Percentiles rank a stretch among this genome's conserved stretches.
phyloP scores from a whole-genome alignment of 2,797 vertebrate species.

The Thamnophis elegans region DNA sequence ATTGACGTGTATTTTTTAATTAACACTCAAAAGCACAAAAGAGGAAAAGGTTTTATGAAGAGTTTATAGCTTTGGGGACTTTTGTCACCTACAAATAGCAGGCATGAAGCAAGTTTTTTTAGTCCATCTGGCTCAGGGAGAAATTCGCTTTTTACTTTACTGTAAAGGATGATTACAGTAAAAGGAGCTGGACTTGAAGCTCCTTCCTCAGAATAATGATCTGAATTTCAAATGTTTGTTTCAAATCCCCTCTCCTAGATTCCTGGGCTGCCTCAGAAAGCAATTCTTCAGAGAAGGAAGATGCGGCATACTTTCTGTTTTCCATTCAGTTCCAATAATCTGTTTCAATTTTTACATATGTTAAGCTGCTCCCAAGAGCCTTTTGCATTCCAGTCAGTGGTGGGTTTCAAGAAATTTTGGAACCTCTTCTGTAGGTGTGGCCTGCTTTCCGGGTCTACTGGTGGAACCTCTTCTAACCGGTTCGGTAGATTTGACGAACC shows the following conservation, averaged over 20 bases:
- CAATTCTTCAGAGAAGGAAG: background rate
- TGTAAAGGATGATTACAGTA: background rate
- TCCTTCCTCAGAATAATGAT: background rate
- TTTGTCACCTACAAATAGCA: background rate
- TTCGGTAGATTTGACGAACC: too few species aligned
- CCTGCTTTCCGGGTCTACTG: too few species aligned
- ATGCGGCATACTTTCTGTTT: background rate
- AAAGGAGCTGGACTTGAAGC: background rate
- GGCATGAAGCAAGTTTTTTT: background rate
- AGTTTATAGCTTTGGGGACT: background rate
- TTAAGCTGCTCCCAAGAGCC: background rate
- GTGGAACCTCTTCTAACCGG: too few species aligned
- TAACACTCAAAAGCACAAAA: background rate
- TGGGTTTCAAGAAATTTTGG: too few species aligned
- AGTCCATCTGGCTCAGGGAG: background rate
- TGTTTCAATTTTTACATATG: background rate
- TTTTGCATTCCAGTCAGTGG: background rate
- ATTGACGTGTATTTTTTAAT: background rate
- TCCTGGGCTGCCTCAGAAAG: background rate
- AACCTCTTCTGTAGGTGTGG: too few species aligned
- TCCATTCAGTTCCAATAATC: background rate
- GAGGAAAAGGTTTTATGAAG: background rate
- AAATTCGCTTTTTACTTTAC: background rate
- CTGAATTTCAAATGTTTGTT: background rate
- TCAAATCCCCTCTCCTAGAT: background rate